phyloP scores from a whole-genome alignment of 2,113 vertebrate species.

The Microcebus tavaratra region DNA sequence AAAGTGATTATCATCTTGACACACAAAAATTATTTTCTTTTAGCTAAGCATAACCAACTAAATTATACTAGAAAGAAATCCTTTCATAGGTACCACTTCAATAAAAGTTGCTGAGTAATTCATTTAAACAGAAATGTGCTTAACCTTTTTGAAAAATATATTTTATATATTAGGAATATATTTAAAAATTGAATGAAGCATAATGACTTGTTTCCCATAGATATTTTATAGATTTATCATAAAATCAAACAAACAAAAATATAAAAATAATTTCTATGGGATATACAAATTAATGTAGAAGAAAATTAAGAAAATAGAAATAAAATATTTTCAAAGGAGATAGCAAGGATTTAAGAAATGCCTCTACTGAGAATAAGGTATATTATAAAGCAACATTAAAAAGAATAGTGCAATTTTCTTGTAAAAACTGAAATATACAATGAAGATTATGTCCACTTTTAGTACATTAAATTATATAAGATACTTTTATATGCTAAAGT shows the following conservation, averaged over 20 bases:
- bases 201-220: not conserved
- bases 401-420: not conserved
- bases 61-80: not conserved
- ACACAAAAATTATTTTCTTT: not conserved
- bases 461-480: not conserved
- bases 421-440: not conserved
- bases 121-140: not conserved
- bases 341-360: not conserved
- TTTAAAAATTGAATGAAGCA: not conserved
- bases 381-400: not conserved
- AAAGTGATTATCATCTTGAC: not conserved
- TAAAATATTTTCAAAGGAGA: not conserved
- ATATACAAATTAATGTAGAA: not conserved
- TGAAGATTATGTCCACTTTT: not conserved
- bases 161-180: not conserved
- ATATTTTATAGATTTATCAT: not conserved
- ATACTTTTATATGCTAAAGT: not conserved
- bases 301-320: not conserved
- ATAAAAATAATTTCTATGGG: not conserved
- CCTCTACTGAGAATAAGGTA: too few relatives aligned
- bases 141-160: not conserved
- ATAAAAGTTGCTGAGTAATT: not conserved
- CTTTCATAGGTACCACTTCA: not conserved
- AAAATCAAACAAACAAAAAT: not conserved
- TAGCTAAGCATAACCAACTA: not conserved